phyloP scores from a whole-genome alignment of 2,113 vertebrate species.

The Perognathus longimembris region DNA sequence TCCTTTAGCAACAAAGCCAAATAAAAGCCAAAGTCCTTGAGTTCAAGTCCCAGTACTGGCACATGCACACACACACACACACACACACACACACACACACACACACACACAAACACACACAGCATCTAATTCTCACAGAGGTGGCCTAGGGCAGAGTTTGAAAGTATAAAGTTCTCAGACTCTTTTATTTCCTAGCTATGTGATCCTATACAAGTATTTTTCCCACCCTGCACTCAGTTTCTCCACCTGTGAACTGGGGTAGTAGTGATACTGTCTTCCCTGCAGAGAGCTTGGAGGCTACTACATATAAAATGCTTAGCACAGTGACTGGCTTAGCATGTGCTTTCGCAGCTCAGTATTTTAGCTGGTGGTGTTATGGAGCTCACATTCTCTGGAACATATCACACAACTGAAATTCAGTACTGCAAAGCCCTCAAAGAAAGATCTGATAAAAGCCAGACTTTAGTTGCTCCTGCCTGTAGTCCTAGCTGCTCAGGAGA shows the following conservation, averaged over 20 bases:
- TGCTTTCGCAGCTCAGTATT: not conserved
- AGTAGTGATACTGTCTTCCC: not conserved
- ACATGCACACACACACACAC: no score
- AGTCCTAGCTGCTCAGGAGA: no score
- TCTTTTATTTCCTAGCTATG: not conserved
- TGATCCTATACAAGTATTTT: not conserved
- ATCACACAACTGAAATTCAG: constrained; percentile 7
- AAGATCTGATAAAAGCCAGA: not conserved
- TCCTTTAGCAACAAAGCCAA: no score
- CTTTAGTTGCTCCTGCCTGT: no score
- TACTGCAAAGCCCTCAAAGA: not conserved
- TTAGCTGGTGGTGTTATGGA: not conserved
- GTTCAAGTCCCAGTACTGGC: no score
- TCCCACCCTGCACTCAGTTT: not conserved
- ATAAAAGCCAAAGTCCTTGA: no score
- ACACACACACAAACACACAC: not conserved
- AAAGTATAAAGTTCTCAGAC: not conserved
- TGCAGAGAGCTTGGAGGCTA: not conserved
- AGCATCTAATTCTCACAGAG: not conserved
- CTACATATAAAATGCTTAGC: no score
- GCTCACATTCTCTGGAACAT: not conserved
- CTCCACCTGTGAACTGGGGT: not conserved
- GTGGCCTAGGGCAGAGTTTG: not conserved
- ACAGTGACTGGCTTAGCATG: not conserved
- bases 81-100: no score